phyloP scores from a whole-genome alignment of 2,888 invertebrate genomes.

The Drosophila heteroneura region DNA sequence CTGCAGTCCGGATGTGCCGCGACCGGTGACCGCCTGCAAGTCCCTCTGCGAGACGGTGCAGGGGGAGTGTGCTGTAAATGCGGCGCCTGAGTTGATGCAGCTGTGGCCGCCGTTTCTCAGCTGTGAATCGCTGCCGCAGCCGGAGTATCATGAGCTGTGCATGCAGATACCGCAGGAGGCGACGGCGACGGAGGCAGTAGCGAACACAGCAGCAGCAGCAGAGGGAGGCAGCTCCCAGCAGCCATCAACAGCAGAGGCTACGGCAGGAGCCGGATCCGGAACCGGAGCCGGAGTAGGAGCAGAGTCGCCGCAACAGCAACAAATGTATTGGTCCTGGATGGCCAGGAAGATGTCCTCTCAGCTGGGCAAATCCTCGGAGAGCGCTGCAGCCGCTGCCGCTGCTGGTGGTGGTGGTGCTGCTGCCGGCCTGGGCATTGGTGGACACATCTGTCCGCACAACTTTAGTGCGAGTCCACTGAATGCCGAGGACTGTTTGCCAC shows the following conservation, averaged over 20 bases:
- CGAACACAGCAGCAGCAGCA: conserved; percentile 4
- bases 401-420: conserved; percentile 10
- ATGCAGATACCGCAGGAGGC: conserved; percentile 88
- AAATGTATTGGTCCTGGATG: conserved; percentile 84
- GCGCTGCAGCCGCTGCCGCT: conserved; percentile 15
- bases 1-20: conserved; percentile 94
- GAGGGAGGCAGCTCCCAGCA: conserved; percentile 1
- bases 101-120: conserved; percentile 91
- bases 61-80: conserved; percentile 87
- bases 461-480: conserved; percentile 86
- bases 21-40: conserved; percentile 94
- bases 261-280: not conserved
- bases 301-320: conserved; percentile 51
- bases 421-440: conserved; percentile 13
- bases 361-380: conserved; percentile 57
- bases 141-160: conserved; percentile 90
- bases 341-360: conserved; percentile 78
- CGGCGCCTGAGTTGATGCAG: conserved; percentile 88
- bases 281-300: conserved; percentile 22
- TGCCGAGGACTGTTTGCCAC: conserved; percentile 87
- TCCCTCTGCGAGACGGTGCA: conserved; percentile 93
- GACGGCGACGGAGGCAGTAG: conserved; percentile 8
- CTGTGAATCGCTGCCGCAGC: conserved; percentile 92
- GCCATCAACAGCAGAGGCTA: conserved; percentile 4
- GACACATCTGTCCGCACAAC: conserved; percentile 87